Conservation (phyloP, 2,113 vertebrate species). For the Odocoileus virginianus region DNA sequence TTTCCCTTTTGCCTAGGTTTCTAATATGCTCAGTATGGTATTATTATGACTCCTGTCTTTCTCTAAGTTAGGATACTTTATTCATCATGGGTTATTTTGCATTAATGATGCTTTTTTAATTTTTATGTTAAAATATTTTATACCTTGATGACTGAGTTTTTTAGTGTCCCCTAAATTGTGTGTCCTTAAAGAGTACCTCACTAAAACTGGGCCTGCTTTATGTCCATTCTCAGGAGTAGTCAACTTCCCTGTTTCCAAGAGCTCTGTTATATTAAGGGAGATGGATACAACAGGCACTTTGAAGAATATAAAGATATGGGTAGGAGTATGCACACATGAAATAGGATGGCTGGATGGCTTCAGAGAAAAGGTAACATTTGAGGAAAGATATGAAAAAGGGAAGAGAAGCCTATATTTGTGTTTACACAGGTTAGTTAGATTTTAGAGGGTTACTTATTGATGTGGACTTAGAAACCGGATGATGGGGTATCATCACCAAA, state of each 20-base stretch:
- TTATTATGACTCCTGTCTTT: background rate
- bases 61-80: background rate
- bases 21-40: background rate
- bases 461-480: background rate
- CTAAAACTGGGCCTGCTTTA: background rate
- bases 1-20: background rate
- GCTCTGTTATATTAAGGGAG: background rate
- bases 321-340: background rate
- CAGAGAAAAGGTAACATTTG: background rate
- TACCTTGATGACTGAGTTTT: background rate
- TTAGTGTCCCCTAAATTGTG: background rate
- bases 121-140: background rate
- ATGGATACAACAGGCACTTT: background rate
- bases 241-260: background rate
- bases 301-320: background rate
- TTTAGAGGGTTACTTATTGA: background rate
- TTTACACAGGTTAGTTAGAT: background rate
- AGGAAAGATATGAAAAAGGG: background rate
- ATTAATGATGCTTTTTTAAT: background rate
- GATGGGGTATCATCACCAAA: background rate
- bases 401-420: background rate
- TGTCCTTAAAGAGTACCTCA: background rate
- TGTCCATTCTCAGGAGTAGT: background rate
- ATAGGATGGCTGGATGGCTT: background rate
- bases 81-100: background rate